Evolutionary conservation across 2,888 invertebrate species (phyloP).

Genomic region (Dugesia japonica): DNA sequence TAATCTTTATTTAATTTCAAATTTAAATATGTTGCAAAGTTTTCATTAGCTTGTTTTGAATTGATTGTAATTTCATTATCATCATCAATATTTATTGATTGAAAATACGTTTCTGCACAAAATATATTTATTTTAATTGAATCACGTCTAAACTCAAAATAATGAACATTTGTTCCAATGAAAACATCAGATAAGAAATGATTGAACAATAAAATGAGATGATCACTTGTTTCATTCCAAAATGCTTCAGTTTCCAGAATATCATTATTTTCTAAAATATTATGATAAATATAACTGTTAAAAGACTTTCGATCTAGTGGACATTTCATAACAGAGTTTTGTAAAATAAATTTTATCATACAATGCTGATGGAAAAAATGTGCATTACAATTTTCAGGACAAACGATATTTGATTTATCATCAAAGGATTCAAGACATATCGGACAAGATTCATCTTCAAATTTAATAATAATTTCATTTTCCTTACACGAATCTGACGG

Average conservation of each 20-base stretch:
- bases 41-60: too few relatives aligned
- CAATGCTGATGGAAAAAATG: not conserved
- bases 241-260: not conserved
- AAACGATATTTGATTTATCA: not conserved
- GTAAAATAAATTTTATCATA: not conserved
- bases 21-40: too few relatives aligned
- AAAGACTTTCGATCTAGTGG: not conserved
- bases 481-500: too few relatives aligned
- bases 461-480: too few relatives aligned
- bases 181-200: not conserved
- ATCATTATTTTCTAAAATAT: not conserved
- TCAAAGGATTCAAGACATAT: too few relatives aligned
- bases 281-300: not conserved
- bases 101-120: too few relatives aligned
- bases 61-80: too few relatives aligned
- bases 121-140: too few relatives aligned
- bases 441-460: too few relatives aligned
- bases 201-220: not conserved
- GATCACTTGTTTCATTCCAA: not conserved
- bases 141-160: not conserved
- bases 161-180: constrained; percentile 6
- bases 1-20: too few relatives aligned
- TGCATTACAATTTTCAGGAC: not conserved
- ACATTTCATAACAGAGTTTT: not conserved
- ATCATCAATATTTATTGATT: too few relatives aligned